phyloP scores from a whole-genome alignment of 2,888 invertebrate species.

The Nymphalis c-album region DNA sequence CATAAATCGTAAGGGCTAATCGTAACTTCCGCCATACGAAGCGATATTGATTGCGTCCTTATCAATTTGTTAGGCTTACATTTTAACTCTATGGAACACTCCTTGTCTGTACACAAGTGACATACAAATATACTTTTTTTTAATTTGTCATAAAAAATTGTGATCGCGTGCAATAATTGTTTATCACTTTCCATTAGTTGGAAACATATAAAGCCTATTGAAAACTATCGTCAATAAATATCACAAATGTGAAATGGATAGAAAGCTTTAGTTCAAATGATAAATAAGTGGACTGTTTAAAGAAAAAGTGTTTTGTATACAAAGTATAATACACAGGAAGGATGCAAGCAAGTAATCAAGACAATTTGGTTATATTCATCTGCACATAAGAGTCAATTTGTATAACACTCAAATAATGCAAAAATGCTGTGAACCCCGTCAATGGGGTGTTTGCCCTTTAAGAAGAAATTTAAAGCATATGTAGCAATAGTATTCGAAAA shows the following conservation, averaged over 20 bases:
- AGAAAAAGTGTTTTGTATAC: background rate
- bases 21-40: background rate
- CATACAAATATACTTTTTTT: no score
- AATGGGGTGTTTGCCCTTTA: background rate
- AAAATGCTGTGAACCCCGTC: background rate
- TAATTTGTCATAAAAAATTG: no score
- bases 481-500: no score
- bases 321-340: background rate
- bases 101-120: background rate
- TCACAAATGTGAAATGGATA: background rate
- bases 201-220: background rate
- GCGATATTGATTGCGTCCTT: background rate
- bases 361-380: background rate
- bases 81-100: background rate
- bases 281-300: background rate
- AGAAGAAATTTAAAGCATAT: no score
- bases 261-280: background rate
- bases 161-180: background rate
- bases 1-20: no score
- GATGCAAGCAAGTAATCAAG: constrained; percentile 2
- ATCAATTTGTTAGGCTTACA: background rate
- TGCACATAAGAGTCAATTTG: background rate
- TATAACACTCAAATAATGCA: constrained; percentile 2
- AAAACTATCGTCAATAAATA: background rate
- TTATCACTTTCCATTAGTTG: background rate